Evolutionary conservation across 2,888 invertebrate genomes (phyloP), one percentile per base, ranked within the genome.

Genomic region (Pseudococcus viburni): DNA sequence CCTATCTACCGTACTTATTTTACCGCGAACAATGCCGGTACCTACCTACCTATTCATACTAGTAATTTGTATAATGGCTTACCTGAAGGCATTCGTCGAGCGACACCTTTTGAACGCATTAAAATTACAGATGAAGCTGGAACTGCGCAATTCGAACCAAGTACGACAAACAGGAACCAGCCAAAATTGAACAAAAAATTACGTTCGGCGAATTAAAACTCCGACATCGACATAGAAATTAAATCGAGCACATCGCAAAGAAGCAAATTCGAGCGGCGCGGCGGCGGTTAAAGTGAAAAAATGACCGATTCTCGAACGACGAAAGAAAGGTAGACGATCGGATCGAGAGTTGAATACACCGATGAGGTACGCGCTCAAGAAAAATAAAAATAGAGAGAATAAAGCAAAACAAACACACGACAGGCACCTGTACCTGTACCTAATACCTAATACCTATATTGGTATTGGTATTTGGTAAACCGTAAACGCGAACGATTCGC

Each of bases 61-160:
- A n/a, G 26, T 33, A 33, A 3, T 33, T 1, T 33, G 26, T 33
- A 33, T 33, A 33, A 33, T 33, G 15, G 15, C 11, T 87, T 87
- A 87, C 87, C 87, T 87, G 87, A 46, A 87, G 87, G 87, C 87
- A 87, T 87, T 87, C 87, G 87, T 77, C 87, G 73, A 26, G 87
- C 87, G 73, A 87, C 87, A 22, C 64, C 87, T 77, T 87, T 87
- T 7, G 87, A 87, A 33, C 87, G 87, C 87, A 87, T 87, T 46
- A 77, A 87, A 26, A 22, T 19, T 64, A 19, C 22, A 64, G 1
- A 11, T 19, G 11, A 64, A 19, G 64, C 5, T 12, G 64, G 19
- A 22, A 19, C 9, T 19, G 64, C 19, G 51, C 51, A 17, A 51
- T 46, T 15, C 12, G 51, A 15, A 17, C 12, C 26, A 33, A 33